Conservation (phyloP, 35 echinoderm and acorn worm species). For the Heliocidaris erythrogramma region DNA sequence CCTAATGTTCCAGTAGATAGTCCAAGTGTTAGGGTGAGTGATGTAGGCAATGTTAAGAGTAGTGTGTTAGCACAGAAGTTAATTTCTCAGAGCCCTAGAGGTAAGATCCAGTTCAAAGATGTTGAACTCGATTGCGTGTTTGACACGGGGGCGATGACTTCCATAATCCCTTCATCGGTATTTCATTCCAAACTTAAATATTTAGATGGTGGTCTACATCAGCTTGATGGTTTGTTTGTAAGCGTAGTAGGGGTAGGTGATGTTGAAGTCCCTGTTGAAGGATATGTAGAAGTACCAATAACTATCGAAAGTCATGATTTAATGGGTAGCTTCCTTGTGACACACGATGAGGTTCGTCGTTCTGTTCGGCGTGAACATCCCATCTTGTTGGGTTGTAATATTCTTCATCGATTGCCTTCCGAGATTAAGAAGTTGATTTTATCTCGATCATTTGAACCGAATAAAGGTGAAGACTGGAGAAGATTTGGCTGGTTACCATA, state of each 20-base stretch:
- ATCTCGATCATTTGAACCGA: background rate
- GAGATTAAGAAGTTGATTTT: background rate
- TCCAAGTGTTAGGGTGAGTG: background rate
- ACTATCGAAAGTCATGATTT: background rate
- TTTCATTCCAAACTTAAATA: background rate
- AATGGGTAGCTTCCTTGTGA: slow-evolving; percentile 39
- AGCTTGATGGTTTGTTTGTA: background rate
- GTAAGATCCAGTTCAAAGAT: background rate
- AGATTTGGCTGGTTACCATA: background rate
- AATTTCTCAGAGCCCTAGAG: slow-evolving; percentile 6
- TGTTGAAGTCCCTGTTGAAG: slow-evolving; percentile 19
- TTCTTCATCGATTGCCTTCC: background rate
- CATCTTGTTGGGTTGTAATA: slow-evolving; percentile 42
- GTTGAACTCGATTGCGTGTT: slow-evolving; percentile 24
- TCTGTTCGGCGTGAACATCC: background rate
- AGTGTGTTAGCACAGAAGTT: background rate
- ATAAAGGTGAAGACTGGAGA: background rate
- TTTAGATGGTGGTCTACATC: background rate
- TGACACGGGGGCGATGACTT: slow-evolving; percentile 35
- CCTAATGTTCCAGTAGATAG: background rate
- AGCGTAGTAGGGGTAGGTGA: slow-evolving; percentile 16
- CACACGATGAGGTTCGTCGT: background rate
- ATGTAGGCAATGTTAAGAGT: background rate
- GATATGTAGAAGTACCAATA: slow-evolving; percentile 35
- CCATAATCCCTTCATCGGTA: background rate